Evolutionary conservation across 2,113 vertebrate genomes (phyloP).

Genomic region (Nansenia antarctica): DNA sequence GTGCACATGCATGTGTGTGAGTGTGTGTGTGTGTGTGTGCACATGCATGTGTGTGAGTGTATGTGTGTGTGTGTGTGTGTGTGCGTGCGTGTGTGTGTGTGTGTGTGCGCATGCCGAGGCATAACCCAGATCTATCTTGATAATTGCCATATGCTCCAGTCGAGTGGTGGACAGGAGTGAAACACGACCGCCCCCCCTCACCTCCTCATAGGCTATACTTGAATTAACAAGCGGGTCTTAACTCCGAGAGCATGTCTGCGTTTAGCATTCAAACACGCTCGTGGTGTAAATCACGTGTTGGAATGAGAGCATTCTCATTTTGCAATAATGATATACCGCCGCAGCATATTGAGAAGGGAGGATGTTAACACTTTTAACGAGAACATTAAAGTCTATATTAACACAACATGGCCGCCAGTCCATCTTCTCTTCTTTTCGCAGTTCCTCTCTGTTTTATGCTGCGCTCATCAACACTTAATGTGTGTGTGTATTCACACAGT

Average conservation of each 20-base stretch:
- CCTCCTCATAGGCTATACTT: conserved; percentile 16
- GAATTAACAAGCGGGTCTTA: conserved; percentile 30
- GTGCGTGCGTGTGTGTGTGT: not conserved
- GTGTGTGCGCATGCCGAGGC: not conserved
- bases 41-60: too few species aligned
- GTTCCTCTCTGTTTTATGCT: not conserved
- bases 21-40: not conserved
- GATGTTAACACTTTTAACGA: conserved; percentile 29
- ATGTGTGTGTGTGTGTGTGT: not conserved
- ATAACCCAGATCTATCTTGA: conserved; percentile 54
- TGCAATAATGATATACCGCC: conserved; percentile 18
- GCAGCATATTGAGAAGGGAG: conserved; percentile 20
- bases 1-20: too few species aligned
- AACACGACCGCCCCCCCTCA: conserved; percentile 36
- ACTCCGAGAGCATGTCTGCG: conserved; percentile 8
- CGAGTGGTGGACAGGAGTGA: conserved; percentile 38
- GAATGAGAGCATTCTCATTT: conserved; percentile 32
- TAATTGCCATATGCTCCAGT: conserved; percentile 52
- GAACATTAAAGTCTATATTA: conserved; percentile 44
- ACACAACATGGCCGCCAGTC: conserved; percentile 35
- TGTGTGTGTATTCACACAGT: conserved; percentile 4
- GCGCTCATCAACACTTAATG: not conserved
- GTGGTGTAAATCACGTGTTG: conserved; percentile 33
- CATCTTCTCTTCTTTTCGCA: conserved; percentile 19
- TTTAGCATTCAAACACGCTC: conserved; percentile 12